These are phyloP conservation scores for Mimas tiliae DNA, from an alignment of 2,888 invertebrate genomes.

Conservation along the genomic window DNA sequence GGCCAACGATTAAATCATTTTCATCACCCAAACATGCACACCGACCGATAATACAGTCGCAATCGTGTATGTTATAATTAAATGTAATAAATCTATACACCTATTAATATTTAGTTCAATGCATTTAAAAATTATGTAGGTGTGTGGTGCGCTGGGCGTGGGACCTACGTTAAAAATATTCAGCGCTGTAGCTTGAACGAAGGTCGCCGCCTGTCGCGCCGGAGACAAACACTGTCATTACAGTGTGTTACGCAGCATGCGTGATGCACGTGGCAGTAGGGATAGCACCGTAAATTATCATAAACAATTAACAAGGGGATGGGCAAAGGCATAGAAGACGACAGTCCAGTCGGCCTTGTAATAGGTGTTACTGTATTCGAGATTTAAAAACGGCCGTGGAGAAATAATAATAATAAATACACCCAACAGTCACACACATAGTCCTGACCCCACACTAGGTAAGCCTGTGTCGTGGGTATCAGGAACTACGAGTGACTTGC, in stretches of 20 bases:
- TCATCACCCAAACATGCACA: conserved; percentile 36
- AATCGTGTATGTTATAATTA: neutral
- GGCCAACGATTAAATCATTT: conserved; percentile 36
- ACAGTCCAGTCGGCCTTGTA: no score
- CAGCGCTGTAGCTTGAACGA: conserved; percentile 46
- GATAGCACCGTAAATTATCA: conserved; percentile 38
- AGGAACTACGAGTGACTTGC: no score
- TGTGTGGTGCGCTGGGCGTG: conserved; percentile 46
- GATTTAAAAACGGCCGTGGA: no score
- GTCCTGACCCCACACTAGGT: no score
- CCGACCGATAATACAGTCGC: conserved; percentile 6
- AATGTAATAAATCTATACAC: conserved; percentile 27
- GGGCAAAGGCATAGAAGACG: no score
- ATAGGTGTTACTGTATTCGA: no score
- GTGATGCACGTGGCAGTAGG: conserved; percentile 66
- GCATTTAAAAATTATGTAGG: conserved; percentile 37
- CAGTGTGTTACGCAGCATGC: conserved; percentile 66
- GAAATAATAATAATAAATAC: no score
- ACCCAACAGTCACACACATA: no score
- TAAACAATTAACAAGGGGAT: neutral
- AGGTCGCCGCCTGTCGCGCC: conserved; percentile 54
- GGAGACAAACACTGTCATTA: conserved; percentile 56
- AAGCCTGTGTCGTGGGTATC: no score
- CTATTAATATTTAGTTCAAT: conserved; percentile 41
- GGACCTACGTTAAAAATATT: conserved; percentile 55